Base-by-base conservation (phyloP, 2,113 vertebrate genomes). In the Collichthys lucidus region DNA sequence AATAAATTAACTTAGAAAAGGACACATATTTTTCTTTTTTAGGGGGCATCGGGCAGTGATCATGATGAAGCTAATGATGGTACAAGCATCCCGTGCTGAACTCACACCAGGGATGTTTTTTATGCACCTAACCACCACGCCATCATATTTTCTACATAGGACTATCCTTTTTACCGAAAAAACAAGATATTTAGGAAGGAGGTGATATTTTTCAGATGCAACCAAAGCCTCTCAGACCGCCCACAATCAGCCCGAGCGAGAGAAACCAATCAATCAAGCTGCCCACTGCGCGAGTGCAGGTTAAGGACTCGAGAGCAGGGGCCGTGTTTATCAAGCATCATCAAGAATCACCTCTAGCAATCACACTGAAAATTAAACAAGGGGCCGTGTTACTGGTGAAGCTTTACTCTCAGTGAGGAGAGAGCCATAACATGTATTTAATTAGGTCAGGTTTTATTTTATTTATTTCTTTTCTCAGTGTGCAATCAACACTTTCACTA, bases 261-360 rank as follows among this genome's bases (percentile, higher is more conserved):
- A 61, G 70, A 14, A 61, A 61, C 70, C 19, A 73, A 59, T 73
- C 44, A 73, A 26, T 60, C 56, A 44, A n/a, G 56, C 24, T 71
- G 52, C 68, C 68, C 35, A 11, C 56, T 16, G 55, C 5, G 22
- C 7, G 42, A 59, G 40, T 26, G 53, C 3, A 3, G 68, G 40
- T 59, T 59, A 29, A 60, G 42, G 24, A 72, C 69, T 60, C 4
- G 2, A 60, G 55, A 47, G 22, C 69, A 72, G 55, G 17, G 22
- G 42, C 40, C 10, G 14, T 42, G 16, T 57, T 57, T 71, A 57
- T 20, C n/a, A 72, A 59, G 55, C 55, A 29, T 26, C 55, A 59
- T 46, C 40, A 26, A 71, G 52, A 71, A 57, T 57, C 68, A 57
- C 68, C 35, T 24, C 68, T 44, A 22, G 55, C 70, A 72, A n/a